phyloP scores from a whole-genome alignment of 2,113 vertebrate genomes.

The Anhinga rufa region DNA sequence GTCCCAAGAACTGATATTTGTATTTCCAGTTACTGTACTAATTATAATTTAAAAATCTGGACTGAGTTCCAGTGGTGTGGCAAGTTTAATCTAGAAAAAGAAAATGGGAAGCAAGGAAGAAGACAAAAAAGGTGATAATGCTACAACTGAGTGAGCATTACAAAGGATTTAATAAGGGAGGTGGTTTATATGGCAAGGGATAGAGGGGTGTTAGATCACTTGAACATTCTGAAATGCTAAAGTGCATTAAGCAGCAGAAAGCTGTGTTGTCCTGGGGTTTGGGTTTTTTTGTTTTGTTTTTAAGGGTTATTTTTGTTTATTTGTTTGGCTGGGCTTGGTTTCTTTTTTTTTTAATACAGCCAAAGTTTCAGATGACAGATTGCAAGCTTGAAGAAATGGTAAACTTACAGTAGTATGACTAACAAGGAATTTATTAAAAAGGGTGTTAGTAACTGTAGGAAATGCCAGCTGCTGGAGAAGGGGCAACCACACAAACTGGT shows the following conservation, averaged over 20 bases:
- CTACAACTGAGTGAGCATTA: neutral
- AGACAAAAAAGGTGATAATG: neutral
- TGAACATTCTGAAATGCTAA: neutral
- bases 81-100: neutral
- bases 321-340: neutral
- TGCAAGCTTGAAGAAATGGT: neutral
- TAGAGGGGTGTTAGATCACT: neutral
- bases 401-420: neutral
- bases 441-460: neutral
- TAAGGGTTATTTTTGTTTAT: no score
- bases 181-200: neutral
- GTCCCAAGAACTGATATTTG: neutral
- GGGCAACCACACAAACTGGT: neutral
- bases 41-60: neutral
- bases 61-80: neutral
- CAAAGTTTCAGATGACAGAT: neutral
- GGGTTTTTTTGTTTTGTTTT: no score
- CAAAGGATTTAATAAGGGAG: neutral
- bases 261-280: neutral
- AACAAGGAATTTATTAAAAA: neutral
- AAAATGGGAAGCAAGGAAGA: neutral
- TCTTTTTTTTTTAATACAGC: fast-evolving
- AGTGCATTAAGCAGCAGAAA: neutral
- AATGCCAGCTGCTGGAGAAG: neutral
- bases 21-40: neutral